These are phyloP conservation scores for Cygnus olor DNA, from an alignment of 2,797 vertebrate genomes.

Conservation along the genomic window DNA sequence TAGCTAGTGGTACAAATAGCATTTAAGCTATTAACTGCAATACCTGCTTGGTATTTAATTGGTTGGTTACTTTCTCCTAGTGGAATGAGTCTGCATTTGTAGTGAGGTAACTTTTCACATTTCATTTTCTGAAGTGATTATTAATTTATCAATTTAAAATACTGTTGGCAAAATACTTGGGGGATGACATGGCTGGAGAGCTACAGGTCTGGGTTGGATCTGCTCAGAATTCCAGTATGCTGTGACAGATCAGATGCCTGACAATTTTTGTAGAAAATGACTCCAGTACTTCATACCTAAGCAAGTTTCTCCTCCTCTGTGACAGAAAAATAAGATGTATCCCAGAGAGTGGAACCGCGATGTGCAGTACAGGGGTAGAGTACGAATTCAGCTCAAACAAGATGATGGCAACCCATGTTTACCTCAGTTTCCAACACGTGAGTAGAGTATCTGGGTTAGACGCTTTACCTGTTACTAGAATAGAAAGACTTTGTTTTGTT, in stretches of 20 bases:
- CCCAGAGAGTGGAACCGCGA: constrained; percentile 96
- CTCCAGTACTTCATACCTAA: neutral
- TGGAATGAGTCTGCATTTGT: neutral
- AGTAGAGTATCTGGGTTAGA: constrained; percentile 64
- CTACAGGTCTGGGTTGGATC: fast-evolving
- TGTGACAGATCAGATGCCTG: neutral
- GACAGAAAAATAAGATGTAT: constrained; percentile 91
- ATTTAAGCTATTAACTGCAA: neutral
- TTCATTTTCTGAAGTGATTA: neutral
- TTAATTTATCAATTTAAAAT: neutral
- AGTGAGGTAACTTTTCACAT: neutral
- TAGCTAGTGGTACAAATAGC: neutral
- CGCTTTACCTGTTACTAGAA: neutral
- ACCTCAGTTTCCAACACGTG: constrained; percentile 90
- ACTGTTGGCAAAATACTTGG: neutral
- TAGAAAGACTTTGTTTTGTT: neutral
- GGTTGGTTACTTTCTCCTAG: neutral
- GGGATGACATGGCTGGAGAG: neutral
- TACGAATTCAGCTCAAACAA: constrained; percentile 90
- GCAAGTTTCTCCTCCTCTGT: neutral
- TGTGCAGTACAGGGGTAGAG: constrained; percentile 89
- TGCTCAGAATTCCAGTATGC: neutral
- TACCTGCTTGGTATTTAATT: neutral
- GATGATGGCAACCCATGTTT: constrained; percentile 89
- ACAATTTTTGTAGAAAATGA: neutral